phyloP scores from a whole-genome alignment of 2,797 vertebrate species.

The Erpetoichthys calabaricus region DNA sequence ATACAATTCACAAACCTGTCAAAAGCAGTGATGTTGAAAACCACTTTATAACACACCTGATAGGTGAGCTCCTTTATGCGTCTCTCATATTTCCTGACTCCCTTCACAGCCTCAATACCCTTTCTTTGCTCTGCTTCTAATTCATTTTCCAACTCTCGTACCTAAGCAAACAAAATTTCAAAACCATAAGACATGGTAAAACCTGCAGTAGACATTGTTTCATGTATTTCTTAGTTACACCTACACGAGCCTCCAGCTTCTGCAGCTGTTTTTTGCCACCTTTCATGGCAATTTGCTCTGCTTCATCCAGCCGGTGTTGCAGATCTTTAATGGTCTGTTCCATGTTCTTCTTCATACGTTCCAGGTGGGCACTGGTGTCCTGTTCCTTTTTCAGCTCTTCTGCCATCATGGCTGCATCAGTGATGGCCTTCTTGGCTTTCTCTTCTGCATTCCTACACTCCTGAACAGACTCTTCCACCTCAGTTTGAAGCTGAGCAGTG shows the following conservation, averaged over 20 bases:
- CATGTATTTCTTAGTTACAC: slow-evolving; percentile 1
- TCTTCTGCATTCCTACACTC: slow-evolving; percentile 72
- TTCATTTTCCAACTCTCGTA: slow-evolving; percentile 71
- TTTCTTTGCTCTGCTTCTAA: slow-evolving; percentile 68
- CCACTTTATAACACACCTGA: slow-evolving; percentile 45
- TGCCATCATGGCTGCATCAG: slow-evolving; percentile 78
- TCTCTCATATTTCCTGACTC: slow-evolving; percentile 73
- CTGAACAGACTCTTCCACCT: slow-evolving; percentile 69
- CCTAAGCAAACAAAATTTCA: slow-evolving; percentile 34
- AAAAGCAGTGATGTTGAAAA: no score
- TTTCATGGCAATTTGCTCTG: slow-evolving; percentile 75
- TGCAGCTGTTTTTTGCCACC: slow-evolving; percentile 83
- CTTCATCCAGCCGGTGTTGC: slow-evolving; percentile 73
- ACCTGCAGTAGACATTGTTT: no score
- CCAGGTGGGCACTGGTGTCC: slow-evolving; percentile 75
- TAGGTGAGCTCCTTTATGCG: slow-evolving; percentile 76
- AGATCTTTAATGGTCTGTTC: slow-evolving; percentile 83
- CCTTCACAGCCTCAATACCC: slow-evolving; percentile 64
- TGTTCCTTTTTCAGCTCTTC: slow-evolving; percentile 82
- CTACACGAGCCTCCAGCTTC: slow-evolving; percentile 67
- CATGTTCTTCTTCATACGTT: slow-evolving; percentile 83
- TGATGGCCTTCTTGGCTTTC: slow-evolving; percentile 75
- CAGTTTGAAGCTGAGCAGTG: slow-evolving; percentile 52
- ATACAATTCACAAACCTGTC: no score
- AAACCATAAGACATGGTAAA: no score